Base-by-base conservation (phyloP, 2,113 vertebrate species). In the Gymnocephalus cernua region DNA sequence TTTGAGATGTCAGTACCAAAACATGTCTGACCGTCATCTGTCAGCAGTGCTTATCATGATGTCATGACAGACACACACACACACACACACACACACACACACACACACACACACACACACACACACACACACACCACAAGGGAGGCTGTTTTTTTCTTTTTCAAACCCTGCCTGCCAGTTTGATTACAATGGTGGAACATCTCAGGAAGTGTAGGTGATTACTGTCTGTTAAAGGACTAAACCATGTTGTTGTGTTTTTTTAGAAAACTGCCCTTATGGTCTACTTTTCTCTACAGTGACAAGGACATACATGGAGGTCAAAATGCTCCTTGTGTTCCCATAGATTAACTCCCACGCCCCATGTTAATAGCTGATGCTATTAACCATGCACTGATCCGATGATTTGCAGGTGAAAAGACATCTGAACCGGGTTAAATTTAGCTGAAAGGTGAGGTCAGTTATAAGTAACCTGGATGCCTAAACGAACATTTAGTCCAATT, bases 21-120 rank as follows among this genome's bases (percentile, higher is more conserved):
- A 89, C 71, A 88, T 71, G 83, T n/a, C 83, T 86, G 91, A 87
- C 91, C 88, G 73, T 88, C 87, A 87, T 88, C 86, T 93, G 88
- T 90, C 88, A 88, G 73, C 82, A 80, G 61, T 58, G 72, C 82
- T 91, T 80, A 84, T 79, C 80, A 73, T 83, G 74, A 88, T 80
- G 81, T 83, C 75, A 86, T 80, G 69, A 74, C 76, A 89, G 19
- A 76, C 56, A 83, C 72, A 72, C 68, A 54, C 47, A 69, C 73
- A 77, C 56, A 62, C 58, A 70, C 73, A 54, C 35, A 61, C 16
- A 62, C 29, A 35, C 32, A 61, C 58, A 32, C 35, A 38, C 8
- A 77, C 64, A 35, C 21, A 56, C 41, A 69, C 53, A 53, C 19
- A 89, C n/a, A 76, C 56, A 83, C 72, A 72, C 68, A 54, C 47